Evolutionary conservation across 2,797 vertebrate genomes (phyloP).

Genomic region (Lagodon rhomboides): DNA sequence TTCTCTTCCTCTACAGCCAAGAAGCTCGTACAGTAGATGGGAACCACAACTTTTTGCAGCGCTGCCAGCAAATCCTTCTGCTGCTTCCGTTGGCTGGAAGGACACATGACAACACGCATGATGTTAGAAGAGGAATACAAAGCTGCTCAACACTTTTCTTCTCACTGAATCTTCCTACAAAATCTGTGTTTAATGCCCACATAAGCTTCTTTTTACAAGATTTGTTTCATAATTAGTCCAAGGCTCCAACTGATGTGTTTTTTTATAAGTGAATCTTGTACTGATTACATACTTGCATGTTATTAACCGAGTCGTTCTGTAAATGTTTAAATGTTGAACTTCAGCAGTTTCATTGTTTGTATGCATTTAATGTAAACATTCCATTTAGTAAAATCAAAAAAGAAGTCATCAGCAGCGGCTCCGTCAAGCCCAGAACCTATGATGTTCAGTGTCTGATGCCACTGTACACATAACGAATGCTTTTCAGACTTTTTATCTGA

Average conservation of each 20-base stretch:
- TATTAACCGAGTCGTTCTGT: not conserved
- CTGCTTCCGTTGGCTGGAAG: slow-evolving; percentile 94
- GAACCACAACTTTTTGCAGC: slow-evolving; percentile 97
- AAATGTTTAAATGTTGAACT: not conserved
- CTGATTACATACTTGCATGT: not conserved
- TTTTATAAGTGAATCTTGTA: not conserved
- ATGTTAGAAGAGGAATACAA: not conserved
- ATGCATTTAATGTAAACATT: not conserved
- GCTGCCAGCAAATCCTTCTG: slow-evolving; percentile 95
- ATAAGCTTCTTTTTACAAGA: not conserved
- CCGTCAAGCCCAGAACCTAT: not conserved
- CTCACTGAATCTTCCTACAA: not conserved
- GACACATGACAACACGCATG: slow-evolving; percentile 22
- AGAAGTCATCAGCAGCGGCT: not conserved
- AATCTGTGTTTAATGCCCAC: not conserved
- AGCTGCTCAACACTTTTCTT: not conserved
- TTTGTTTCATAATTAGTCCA: not conserved
- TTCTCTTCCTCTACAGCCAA: slow-evolving; percentile 98
- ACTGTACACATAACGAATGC: not conserved
- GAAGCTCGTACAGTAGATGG: slow-evolving; percentile 99
- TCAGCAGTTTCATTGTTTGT: not conserved
- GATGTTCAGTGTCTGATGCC: not conserved
- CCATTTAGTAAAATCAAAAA: not conserved
- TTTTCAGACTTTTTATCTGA: not conserved
- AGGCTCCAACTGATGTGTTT: not conserved